phyloP scores from a whole-genome alignment of 2,888 invertebrate species.

The Lottia gigantea region DNA sequence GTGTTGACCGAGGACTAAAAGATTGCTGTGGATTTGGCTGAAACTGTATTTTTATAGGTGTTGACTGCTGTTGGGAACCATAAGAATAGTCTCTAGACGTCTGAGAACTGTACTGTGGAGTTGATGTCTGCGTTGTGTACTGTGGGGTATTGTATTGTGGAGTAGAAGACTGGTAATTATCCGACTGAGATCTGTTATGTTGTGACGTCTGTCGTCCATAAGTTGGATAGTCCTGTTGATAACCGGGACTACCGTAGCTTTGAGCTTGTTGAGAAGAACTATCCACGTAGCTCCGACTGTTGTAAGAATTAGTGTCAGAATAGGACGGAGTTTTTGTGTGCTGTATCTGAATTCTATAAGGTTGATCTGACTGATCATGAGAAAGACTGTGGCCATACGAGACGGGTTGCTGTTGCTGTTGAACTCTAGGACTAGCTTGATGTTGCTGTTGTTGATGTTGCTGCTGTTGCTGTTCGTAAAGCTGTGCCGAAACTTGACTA shows the following conservation, averaged over 20 bases:
- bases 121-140: constrained; percentile 19
- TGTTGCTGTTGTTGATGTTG: not conserved
- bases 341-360: constrained; percentile 21
- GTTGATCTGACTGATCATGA: constrained; percentile 13
- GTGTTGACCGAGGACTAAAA: not conserved
- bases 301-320: constrained; percentile 22
- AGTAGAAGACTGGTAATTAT: constrained; percentile 16
- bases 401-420: constrained; percentile 8
- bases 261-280: constrained; percentile 10
- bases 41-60: not conserved
- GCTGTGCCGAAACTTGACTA: constrained; percentile 31
- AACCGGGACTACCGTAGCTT: constrained; percentile 13
- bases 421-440: too few species aligned
- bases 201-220: constrained; percentile 16
- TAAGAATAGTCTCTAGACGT: constrained; percentile 10
- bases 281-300: constrained; percentile 14
- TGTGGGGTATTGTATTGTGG: constrained; percentile 18
- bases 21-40: not conserved
- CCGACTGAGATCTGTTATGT: not conserved
- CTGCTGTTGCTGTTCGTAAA: constrained; percentile 22
- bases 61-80: constrained; percentile 12
- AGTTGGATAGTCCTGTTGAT: constrained; percentile 13
- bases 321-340: constrained; percentile 22
- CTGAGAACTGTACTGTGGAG: constrained; percentile 24
- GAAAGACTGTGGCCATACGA: constrained; percentile 18